Evolutionary conservation across 2,888 invertebrate genomes (phyloP).

Genomic region (Eupithecia exiguata): DNA sequence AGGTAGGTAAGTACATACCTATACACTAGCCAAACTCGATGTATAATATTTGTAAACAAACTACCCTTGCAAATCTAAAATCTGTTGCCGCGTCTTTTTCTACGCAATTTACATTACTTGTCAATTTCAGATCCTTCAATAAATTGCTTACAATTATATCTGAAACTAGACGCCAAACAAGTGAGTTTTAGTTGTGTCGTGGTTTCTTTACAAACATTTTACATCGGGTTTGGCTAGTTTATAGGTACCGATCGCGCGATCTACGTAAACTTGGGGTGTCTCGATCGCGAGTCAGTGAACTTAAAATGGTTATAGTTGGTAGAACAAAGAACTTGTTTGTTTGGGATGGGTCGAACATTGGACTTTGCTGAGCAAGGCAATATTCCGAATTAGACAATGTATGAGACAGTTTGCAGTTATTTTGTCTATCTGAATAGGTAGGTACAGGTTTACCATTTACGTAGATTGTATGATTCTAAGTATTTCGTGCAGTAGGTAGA

Average conservation of each 20-base stretch:
- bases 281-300: background rate
- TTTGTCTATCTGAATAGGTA: background rate
- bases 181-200: too few species aligned
- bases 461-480: background rate
- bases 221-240: too few species aligned
- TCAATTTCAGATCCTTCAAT: too few species aligned
- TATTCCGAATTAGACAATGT: conserved; percentile 8
- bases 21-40: background rate
- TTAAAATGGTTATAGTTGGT: background rate
- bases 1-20: background rate
- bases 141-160: too few species aligned
- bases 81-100: too few species aligned
- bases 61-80: too few species aligned
- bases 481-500: background rate
- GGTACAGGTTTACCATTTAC: background rate
- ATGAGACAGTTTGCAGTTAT: conserved; percentile 6
- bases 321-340: background rate
- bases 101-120: too few species aligned
- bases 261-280: background rate
- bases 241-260: too few species aligned
- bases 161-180: too few species aligned
- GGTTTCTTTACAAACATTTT: too few species aligned
- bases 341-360: background rate
- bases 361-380: conserved; percentile 21
- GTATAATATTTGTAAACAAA: too few species aligned